phyloP scores from a whole-genome alignment of 1,140 invertebrate genomes.

The Xylocopa sonorina region DNA sequence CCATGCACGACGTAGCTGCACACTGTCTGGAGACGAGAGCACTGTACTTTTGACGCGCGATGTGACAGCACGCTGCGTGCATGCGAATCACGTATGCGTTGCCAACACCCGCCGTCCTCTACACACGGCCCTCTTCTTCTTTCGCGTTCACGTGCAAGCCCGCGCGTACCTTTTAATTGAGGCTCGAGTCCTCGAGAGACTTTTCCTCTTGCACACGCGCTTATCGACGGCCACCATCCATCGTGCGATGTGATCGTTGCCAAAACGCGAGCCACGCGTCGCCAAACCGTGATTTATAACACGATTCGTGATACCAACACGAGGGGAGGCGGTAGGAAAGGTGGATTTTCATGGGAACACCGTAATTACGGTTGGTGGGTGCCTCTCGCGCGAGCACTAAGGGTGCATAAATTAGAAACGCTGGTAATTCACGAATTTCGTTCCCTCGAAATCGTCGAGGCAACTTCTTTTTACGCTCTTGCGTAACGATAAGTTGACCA shows the following conservation, averaged over 20 bases:
- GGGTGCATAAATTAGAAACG: constrained; percentile 37
- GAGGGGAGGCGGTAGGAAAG: no score
- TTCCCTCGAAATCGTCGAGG: no score
- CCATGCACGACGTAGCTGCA: background rate
- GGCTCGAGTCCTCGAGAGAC: background rate
- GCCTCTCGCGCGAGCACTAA: background rate
- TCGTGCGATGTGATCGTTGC: background rate
- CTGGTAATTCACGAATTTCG: constrained; percentile 7
- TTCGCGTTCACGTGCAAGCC: background rate
- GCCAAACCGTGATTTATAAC: constrained; percentile 18
- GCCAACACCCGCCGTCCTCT: background rate
- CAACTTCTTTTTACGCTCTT: background rate
- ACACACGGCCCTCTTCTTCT: background rate
- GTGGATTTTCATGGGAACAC: background rate
- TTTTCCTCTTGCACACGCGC: background rate
- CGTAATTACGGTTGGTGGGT: background rate
- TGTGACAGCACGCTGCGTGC: background rate
- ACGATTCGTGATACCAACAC: background rate
- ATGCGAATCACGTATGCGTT: constrained; percentile 16
- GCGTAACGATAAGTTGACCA: no score
- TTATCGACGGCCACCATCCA: background rate
- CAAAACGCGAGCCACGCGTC: background rate
- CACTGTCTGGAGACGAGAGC: background rate
- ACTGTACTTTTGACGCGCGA: background rate
- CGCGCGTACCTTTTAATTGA: constrained; percentile 29